phyloP scores from a whole-genome alignment of 2,113 vertebrate genomes.

The Sarotherodon lohbergeri region DNA sequence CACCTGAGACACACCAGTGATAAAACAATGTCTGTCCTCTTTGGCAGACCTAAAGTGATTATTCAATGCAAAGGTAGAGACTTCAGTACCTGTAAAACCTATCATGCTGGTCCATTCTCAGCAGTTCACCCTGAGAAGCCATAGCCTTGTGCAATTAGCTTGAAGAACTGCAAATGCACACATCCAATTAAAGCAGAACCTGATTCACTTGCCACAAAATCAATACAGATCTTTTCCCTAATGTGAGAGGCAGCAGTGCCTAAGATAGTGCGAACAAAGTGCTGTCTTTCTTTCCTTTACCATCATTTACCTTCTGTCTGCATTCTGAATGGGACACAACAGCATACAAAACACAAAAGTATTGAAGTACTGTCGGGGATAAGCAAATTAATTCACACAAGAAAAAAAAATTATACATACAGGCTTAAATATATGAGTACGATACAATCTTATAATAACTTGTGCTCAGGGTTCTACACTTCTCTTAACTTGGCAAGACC shows the following conservation, averaged over 20 bases:
- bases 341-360: background rate
- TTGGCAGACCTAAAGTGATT: background rate
- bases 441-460: too few relatives aligned
- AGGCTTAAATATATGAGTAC: background rate
- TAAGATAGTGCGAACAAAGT: background rate
- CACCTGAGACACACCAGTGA: background rate
- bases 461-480: too few relatives aligned
- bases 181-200: conserved; percentile 34
- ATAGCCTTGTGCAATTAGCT: conserved; percentile 29
- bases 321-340: background rate
- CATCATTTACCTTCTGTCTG: background rate
- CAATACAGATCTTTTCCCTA: conserved; percentile 41
- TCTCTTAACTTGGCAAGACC: too few relatives aligned
- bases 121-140: background rate
- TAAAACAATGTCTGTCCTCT: background rate
- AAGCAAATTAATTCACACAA: background rate
- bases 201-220: conserved; percentile 59
- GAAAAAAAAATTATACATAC: background rate
- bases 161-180: conserved; percentile 30
- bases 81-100: background rate
- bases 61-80: background rate
- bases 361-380: conserved; percentile 12
- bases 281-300: background rate
- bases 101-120: background rate
- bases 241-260: background rate